These are phyloP conservation scores for Callopanchax toddi DNA, from an alignment of 2,113 vertebrate species.

Conservation along the genomic window DNA sequence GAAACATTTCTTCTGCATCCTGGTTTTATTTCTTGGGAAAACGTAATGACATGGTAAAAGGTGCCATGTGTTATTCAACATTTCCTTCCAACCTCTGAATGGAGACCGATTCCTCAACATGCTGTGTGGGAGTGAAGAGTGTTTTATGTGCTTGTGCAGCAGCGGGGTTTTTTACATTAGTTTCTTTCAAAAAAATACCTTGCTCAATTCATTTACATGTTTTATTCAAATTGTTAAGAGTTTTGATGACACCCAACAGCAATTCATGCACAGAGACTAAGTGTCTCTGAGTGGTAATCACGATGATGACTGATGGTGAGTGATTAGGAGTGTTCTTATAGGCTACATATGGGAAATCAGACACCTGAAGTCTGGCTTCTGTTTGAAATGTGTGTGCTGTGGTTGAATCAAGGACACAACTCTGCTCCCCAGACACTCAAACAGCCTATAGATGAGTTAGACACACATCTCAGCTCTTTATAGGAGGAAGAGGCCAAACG, in stretches of 20 bases:
- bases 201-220: neutral
- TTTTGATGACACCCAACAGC: neutral
- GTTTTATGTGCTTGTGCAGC: neutral
- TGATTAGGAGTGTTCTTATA: conserved; percentile 16
- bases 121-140: neutral
- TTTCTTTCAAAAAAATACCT: neutral
- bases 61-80: too few species aligned
- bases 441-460: conserved; percentile 2
- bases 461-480: conserved; percentile 10
- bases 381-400: conserved; percentile 16
- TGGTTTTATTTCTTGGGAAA: too few species aligned
- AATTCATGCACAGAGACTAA: neutral
- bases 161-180: too few species aligned
- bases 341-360: conserved; percentile 7
- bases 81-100: neutral
- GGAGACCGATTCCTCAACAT: neutral
- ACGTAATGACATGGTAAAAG: too few species aligned
- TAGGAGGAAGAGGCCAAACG: conserved; percentile 29
- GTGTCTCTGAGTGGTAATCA: conserved; percentile 7
- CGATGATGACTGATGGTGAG: conserved; percentile 10
- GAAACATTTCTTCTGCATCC: too few species aligned
- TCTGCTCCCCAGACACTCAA: neutral
- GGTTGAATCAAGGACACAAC: conserved; percentile 24
- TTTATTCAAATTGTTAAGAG: neutral
- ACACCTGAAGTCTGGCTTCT: conserved; percentile 12